Evolutionary conservation across 2,113 vertebrate genomes (phyloP).

Genomic region (Leptobrachium leishanense): DNA sequence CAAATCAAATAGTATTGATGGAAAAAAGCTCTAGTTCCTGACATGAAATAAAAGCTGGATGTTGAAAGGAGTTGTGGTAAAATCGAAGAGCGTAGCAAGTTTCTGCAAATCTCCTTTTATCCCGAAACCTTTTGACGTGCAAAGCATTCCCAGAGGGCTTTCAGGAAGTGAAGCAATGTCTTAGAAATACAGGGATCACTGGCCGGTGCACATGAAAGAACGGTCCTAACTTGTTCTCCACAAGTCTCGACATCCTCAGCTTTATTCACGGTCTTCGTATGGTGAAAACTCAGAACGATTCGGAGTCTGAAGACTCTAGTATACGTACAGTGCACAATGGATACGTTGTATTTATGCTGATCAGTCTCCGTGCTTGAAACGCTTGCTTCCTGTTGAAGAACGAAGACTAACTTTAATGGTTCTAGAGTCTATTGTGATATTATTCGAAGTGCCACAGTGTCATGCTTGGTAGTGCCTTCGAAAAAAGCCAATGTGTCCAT

Average conservation of each 20-base stretch:
- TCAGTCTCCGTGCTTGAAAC: too few species aligned
- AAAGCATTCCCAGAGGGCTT: constrained; percentile 44
- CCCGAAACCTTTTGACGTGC: constrained; percentile 23
- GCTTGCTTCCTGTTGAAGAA: too few species aligned
- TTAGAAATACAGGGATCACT: constrained; percentile 36
- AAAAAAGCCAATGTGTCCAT: too few species aligned
- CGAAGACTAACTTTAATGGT: too few species aligned
- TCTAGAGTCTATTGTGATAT: too few species aligned
- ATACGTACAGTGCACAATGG: too few species aligned
- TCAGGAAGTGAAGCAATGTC: constrained; percentile 36
- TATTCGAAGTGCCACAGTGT: too few species aligned
- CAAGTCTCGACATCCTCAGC: constrained; percentile 6
- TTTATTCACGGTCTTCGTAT: constrained; percentile 16
- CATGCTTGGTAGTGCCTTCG: too few species aligned
- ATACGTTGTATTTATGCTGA: too few species aligned
- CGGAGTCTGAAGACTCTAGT: too few species aligned
- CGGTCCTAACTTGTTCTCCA: constrained; percentile 31
- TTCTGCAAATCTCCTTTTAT: constrained; percentile 52
- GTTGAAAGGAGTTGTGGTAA: constrained; percentile 45
- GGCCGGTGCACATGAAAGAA: constrained; percentile 36
- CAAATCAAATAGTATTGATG: constrained; percentile 7
- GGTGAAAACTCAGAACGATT: not conserved
- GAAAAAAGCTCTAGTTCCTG: constrained; percentile 25
- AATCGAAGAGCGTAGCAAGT: constrained; percentile 38
- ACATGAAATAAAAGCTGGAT: constrained; percentile 54